Percentiles rank a stretch among this genome's conserved stretches.
These are phyloP conservation scores for Lordiphosa stackelbergi DNA, from an alignment of 1,140 invertebrate species.

Conservation along the genomic window DNA sequence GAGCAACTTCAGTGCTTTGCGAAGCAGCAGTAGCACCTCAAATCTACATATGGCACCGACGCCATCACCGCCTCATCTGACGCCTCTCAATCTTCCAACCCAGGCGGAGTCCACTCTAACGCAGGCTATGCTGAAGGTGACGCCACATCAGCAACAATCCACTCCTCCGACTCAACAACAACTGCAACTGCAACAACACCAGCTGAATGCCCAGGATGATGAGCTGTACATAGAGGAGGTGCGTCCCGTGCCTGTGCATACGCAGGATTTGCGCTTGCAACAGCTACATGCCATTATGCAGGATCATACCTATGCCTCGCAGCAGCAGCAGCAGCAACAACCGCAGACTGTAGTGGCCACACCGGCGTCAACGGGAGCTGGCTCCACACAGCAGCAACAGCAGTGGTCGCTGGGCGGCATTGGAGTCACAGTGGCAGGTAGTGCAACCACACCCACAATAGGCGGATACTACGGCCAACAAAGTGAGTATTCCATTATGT, in stretches of 20 bases:
- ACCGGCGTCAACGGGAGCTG: conserved; percentile 5
- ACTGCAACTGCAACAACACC: conserved; percentile 37
- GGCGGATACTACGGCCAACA: conserved; percentile 53
- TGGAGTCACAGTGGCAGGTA: conserved; percentile 47
- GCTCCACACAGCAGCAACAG: conserved; percentile 45
- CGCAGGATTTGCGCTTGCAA: conserved; percentile 77
- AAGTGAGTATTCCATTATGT: conserved; percentile 42
- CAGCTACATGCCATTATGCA: conserved; percentile 82
- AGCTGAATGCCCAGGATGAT: conserved; percentile 55
- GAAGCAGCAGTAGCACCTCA: conserved; percentile 17
- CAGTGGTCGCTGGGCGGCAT: conserved; percentile 73
- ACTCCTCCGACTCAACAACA: conserved; percentile 9
- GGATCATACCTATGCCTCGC: conserved; percentile 88
- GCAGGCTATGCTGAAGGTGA: conserved; percentile 16
- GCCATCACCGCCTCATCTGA: conserved; percentile 25
- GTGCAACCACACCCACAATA: conserved; percentile 20
- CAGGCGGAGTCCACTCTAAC: conserved; percentile 19
- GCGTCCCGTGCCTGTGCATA: conserved; percentile 71
- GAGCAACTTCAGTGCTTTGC: conserved; percentile 22
- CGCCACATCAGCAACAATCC: conserved; percentile 4
- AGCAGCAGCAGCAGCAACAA: conserved; percentile 28
- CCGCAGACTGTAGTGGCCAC: conserved; percentile 1
- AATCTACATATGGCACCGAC: conserved; percentile 16
- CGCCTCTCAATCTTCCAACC: conserved; percentile 21
- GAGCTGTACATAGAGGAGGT: conserved; percentile 76